phyloP scores from a whole-genome alignment of 2,113 vertebrate genomes.

The Pholis gunnellus region DNA sequence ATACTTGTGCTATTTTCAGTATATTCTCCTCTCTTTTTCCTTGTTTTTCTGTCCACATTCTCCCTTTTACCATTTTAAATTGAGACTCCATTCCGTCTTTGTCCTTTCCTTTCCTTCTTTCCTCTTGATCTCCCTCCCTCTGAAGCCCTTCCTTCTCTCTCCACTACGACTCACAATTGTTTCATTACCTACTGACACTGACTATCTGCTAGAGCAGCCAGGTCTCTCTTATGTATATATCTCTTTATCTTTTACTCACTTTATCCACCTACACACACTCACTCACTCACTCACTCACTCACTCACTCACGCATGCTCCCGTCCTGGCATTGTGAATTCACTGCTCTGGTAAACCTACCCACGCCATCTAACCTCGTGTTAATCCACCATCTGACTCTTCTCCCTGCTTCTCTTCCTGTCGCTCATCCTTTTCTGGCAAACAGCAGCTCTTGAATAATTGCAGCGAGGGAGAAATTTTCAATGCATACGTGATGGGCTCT shows the following conservation, averaged over 20 bases:
- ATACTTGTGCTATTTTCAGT: not conserved
- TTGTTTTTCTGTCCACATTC: not conserved
- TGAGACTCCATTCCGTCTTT: constrained; percentile 13
- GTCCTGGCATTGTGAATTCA: constrained; percentile 40
- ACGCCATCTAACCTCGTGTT: constrained; percentile 63
- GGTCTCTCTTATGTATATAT: constrained; percentile 20
- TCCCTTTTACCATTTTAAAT: constrained; percentile 2
- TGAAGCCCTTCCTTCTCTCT: constrained; percentile 11
- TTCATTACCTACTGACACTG: constrained; percentile 40
- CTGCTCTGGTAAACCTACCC: constrained; percentile 59
- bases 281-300: not conserved
- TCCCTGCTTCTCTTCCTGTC: constrained; percentile 56
- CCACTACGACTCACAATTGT: constrained; percentile 24
- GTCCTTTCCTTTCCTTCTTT: not conserved
- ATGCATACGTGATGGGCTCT: constrained; percentile 86
- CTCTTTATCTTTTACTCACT: constrained; percentile 46
- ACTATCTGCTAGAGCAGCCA: constrained; percentile 28
- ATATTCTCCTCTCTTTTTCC: not conserved
- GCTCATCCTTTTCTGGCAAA: constrained; percentile 68
- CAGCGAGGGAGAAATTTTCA: constrained; percentile 84
- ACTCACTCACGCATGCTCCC: constrained; percentile 23
- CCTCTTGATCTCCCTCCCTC: not conserved
- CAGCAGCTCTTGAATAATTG: constrained; percentile 85
- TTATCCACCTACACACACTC: constrained; percentile 36
- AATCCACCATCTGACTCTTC: constrained; percentile 72